A percentile compares a stretch with the other conserved stretches of the same genome.
phyloP scores from a whole-genome alignment of 2,888 invertebrate species.

The Tiliacea aurago region DNA sequence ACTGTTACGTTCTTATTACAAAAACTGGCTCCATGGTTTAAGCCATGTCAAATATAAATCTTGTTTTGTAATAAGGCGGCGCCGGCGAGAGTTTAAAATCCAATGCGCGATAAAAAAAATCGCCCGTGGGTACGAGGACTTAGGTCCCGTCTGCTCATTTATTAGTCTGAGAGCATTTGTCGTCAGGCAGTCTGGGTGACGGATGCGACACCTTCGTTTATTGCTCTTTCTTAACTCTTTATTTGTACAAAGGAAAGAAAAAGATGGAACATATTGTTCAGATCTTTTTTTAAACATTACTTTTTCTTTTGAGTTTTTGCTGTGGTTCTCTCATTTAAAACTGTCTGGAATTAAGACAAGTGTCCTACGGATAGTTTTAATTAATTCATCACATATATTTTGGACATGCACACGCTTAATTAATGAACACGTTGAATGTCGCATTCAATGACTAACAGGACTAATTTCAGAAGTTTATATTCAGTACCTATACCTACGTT shows the following conservation, averaged over 20 bases:
- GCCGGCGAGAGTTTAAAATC: not conserved
- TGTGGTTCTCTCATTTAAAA: not conserved
- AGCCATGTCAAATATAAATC: too few species aligned
- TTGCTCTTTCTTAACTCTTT: constrained; percentile 52
- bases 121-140: not conserved
- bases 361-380: constrained; percentile 2
- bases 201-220: constrained; percentile 51
- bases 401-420: constrained; percentile 19
- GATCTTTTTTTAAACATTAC: not conserved
- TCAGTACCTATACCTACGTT: not conserved
- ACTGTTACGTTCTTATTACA: too few species aligned
- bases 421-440: constrained; percentile 5
- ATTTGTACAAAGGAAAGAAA: constrained; percentile 34
- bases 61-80: too few species aligned
- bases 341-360: constrained; percentile 7
- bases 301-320: not conserved
- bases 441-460: not conserved
- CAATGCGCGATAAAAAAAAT: not conserved
- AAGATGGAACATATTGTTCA: constrained; percentile 7
- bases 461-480: not conserved
- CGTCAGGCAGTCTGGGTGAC: constrained; percentile 62
- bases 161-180: constrained; percentile 56
- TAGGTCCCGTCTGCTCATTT: constrained; percentile 49
- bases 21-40: too few species aligned
- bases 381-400: constrained; percentile 10